These are phyloP conservation scores for Drosophila saltans DNA, from an alignment of 1,140 invertebrate genomes.

Conservation along the genomic window DNA sequence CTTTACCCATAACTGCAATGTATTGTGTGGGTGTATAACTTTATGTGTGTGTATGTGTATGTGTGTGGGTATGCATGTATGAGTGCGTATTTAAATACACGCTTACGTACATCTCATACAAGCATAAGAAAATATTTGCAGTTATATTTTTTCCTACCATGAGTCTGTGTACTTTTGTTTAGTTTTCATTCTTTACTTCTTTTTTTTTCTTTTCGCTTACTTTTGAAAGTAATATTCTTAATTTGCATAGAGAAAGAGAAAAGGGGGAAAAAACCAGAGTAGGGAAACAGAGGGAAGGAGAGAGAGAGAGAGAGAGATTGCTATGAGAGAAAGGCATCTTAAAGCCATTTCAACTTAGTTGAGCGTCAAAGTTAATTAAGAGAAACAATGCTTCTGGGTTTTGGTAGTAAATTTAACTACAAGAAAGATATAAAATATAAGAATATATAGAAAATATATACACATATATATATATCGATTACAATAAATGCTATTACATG, in stretches of 20 bases:
- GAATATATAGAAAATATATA: neutral
- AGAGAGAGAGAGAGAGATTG: neutral
- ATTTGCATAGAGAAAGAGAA: slow-evolving; percentile 37
- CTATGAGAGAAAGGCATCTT: neutral
- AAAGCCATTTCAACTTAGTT: slow-evolving; percentile 8
- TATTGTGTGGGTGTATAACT: slow-evolving; percentile 38
- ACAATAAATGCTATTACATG: slow-evolving; percentile 31
- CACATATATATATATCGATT: neutral
- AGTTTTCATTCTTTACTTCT: slow-evolving; percentile 48
- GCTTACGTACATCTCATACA: slow-evolving; percentile 68
- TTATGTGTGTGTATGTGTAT: slow-evolving; percentile 29
- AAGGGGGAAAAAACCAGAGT: neutral
- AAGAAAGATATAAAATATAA: neutral
- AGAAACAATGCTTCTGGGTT: slow-evolving; percentile 3
- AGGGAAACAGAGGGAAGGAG: too few species aligned
- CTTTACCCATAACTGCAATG: slow-evolving; percentile 21
- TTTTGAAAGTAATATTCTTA: slow-evolving; percentile 57
- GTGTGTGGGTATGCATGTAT: slow-evolving; percentile 30
- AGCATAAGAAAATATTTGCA: slow-evolving; percentile 79
- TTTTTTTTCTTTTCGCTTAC: slow-evolving; percentile 35
- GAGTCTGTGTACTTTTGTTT: slow-evolving; percentile 72
- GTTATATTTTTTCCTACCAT: slow-evolving; percentile 36
- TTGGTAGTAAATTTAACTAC: neutral
- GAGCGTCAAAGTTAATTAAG: slow-evolving; percentile 9
- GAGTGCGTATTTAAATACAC: slow-evolving; percentile 56